A percentile compares a stretch with the other conserved stretches of the same genome.
phyloP scores from a whole-genome alignment of 2,888 invertebrate genomes.

The Caprella mutica region DNA sequence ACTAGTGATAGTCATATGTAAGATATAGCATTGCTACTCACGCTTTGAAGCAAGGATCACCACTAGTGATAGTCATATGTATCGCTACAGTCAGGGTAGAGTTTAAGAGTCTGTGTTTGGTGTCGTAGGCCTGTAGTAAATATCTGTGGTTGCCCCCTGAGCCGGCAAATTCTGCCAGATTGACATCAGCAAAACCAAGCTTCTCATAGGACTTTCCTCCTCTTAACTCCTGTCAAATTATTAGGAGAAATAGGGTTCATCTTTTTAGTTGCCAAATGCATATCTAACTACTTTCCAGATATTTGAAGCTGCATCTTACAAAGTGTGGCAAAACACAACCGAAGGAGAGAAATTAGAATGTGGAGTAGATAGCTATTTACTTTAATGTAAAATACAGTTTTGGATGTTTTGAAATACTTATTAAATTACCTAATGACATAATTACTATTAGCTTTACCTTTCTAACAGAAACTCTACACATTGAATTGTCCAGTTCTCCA shows the following conservation, averaged over 20 bases:
- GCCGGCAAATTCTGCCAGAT: constrained; percentile 92
- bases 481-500: constrained; percentile 84
- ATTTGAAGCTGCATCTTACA: background rate
- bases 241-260: background rate
- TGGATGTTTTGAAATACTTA: too few relatives aligned
- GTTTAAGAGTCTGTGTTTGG: constrained; percentile 85
- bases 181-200: constrained; percentile 93
- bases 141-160: constrained; percentile 77
- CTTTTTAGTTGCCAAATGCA: background rate
- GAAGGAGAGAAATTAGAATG: too few relatives aligned
- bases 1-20: background rate
- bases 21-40: constrained; percentile 47
- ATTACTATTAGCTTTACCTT: too few relatives aligned
- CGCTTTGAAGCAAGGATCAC: constrained; percentile 97
- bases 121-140: constrained; percentile 89
- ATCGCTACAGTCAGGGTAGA: constrained; percentile 84
- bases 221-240: constrained; percentile 50
- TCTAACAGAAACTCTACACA: constrained; percentile 84
- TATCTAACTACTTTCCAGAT: background rate
- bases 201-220: constrained; percentile 81
- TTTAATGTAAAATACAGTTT: too few relatives aligned
- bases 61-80: constrained; percentile 85
- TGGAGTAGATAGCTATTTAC: too few relatives aligned
- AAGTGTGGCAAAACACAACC: too few relatives aligned
- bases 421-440: too few relatives aligned